Base-by-base conservation (phyloP, 2,888 invertebrate species). In the Gibbula magus region DNA sequence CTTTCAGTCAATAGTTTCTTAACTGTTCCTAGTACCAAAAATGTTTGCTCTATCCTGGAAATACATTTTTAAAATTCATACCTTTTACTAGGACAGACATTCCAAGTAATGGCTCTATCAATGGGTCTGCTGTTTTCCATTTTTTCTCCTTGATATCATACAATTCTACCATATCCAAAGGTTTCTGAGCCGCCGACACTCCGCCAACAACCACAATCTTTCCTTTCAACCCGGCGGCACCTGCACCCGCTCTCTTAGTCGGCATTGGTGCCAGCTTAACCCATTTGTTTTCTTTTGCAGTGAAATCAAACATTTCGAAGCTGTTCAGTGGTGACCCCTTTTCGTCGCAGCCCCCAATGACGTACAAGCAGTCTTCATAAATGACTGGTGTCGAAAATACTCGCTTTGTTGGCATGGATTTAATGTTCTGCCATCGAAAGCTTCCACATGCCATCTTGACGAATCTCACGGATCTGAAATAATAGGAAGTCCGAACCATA, bases 261-360 rank as follows among this genome's bases (percentile, higher is more conserved):
- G 90, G 90, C 91, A 92, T 90, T 53, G 81, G 84, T n/a, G 86
- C 81, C 16, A 90, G 81, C 16, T 84, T 82, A 18, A 84, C 86
- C 90, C 90, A 90, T 75, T 86, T 88, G 78, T 86, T 87, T 79
- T 88, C 78, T 52, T 79, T 78, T 0, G 77, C 87, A 18, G 80
- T 79, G 73, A 85, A 84, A 78, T 89, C 87, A 78, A 85, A 89
- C 80, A 86, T 83, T 82, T 92, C 92, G 83, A 91, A 88, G 22
- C 85, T 87, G 79, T 91, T 89, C 4, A 92, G 83, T 8, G 92
- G 92, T 16, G 84, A 84, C 10, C 92, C 92, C 75, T 84, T 84
- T 66, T 90, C 88, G 78, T 92, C 92, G 85, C 92, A 92, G 32
- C 92, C 92, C 7, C 92, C 92, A 10, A 92, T 82, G 1, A 91